phyloP scores from a whole-genome alignment of 2,797 vertebrate species.

The Champsocephalus gunnari region DNA sequence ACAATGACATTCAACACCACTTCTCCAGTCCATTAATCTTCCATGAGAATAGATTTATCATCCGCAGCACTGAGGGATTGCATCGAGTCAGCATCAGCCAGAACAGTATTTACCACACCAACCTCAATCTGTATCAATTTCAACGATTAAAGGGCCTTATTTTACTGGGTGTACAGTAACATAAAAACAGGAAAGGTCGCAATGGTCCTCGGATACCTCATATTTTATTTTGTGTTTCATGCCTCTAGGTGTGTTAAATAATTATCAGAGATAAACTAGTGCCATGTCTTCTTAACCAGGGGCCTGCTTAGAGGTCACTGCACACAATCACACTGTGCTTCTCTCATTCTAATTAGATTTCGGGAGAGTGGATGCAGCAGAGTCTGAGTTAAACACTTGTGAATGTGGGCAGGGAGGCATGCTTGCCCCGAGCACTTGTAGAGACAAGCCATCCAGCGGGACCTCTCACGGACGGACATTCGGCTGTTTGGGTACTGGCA shows the following conservation, averaged over 20 bases:
- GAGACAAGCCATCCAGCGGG: conserved; percentile 67
- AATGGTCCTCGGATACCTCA: conserved; percentile 14
- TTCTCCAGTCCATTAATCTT: conserved; percentile 83
- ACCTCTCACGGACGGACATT: conserved; percentile 85
- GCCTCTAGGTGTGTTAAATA: conserved; percentile 49
- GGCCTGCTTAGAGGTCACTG: conserved; percentile 62
- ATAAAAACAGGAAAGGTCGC: conserved; percentile 53
- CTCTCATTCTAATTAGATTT: conserved; percentile 61
- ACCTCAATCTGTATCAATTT: conserved; percentile 66
- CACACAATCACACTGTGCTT: conserved; percentile 49
- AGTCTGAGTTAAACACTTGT: conserved; percentile 63
- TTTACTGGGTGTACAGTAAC: conserved; percentile 49
- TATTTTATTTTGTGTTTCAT: conserved; percentile 35
- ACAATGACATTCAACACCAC: conserved; percentile 85
- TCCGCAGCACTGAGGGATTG: conserved; percentile 69
- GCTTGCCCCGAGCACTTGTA: conserved; percentile 55
- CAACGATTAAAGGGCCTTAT: conserved; percentile 63
- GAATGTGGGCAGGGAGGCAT: conserved; percentile 47
- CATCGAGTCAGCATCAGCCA: conserved; percentile 71
- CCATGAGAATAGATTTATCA: conserved; percentile 83
- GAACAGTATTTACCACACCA: conserved; percentile 67
- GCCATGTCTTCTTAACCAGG: conserved; percentile 42
- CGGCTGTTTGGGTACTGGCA: conserved; percentile 88
- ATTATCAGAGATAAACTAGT: conserved; percentile 52
- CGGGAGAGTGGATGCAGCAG: conserved; percentile 38